Percentiles rank a stretch among this genome's conserved stretches.
Evolutionary conservation across 2,797 vertebrate species (phyloP).

Genomic region (Mormyrus hasselquistii): DNA sequence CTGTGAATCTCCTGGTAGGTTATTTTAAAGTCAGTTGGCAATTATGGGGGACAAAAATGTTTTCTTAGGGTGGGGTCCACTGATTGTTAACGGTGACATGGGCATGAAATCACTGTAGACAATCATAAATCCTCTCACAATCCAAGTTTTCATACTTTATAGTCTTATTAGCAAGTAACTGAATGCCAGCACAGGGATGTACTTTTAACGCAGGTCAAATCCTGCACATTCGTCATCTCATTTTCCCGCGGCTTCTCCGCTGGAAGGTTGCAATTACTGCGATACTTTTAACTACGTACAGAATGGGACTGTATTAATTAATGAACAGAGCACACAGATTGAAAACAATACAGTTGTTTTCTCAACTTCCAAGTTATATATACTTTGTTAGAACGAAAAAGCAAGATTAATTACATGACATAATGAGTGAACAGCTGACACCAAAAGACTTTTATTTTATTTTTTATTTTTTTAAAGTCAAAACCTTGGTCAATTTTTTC

Average conservation of each 20-base stretch:
- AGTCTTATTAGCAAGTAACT: not conserved
- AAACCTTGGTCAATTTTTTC: not conserved
- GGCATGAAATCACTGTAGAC: not conserved
- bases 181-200: not conserved
- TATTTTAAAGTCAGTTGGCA: not conserved
- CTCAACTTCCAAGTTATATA: not conserved
- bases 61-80: not conserved
- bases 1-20: not conserved
- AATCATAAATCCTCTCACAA: not conserved
- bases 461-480: not conserved
- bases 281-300: not conserved
- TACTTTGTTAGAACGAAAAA: not conserved
- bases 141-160: not conserved
- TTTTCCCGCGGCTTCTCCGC: not conserved
- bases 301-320: not conserved
- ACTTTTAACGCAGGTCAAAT: not conserved
- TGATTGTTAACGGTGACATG: not conserved
- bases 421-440: not conserved
- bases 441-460: not conserved
- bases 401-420: not conserved
- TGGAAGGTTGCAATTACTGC: not conserved
- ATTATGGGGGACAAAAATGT: not conserved
- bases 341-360: not conserved
- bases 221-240: not conserved
- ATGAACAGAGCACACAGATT: not conserved